Evolutionary conservation across 2,888 invertebrate genomes (phyloP).

Genomic region (Stenotaenia linearis): DNA sequence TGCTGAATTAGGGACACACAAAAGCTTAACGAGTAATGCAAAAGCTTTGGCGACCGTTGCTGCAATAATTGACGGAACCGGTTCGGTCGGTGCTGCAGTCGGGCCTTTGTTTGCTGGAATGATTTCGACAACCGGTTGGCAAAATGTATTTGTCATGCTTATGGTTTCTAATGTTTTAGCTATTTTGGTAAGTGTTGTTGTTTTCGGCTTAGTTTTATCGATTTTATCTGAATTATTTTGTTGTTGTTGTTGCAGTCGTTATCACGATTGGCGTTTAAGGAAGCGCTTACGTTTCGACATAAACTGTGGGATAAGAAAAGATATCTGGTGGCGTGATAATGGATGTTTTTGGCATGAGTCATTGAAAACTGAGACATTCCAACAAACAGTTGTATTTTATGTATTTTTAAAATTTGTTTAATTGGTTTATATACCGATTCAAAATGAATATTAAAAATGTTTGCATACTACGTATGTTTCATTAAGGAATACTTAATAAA

Average conservation of each 20-base stretch:
- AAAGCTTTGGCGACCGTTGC: constrained; percentile 94
- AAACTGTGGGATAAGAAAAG: constrained; percentile 28
- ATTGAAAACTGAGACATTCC: not conserved
- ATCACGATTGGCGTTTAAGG: not conserved
- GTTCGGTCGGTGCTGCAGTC: constrained; percentile 85
- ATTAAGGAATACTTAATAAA: too few relatives aligned
- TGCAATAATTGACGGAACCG: constrained; percentile 94
- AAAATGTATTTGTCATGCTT: constrained; percentile 83
- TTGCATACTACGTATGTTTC: not conserved
- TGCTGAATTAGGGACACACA: constrained; percentile 84
- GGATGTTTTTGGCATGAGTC: not conserved
- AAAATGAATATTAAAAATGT: not conserved
- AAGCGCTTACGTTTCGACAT: not conserved
- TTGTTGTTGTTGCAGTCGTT: not conserved
- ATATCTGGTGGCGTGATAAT: not conserved
- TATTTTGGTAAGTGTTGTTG: constrained; percentile 54
- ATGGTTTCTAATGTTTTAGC: constrained; percentile 75
- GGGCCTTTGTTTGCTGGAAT: constrained; percentile 85
- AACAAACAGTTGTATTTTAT: not conserved
- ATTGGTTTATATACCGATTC: not conserved
- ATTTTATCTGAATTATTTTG: not conserved
- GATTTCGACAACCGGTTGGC: constrained; percentile 69
- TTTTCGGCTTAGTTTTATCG: not conserved
- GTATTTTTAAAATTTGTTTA: not conserved
- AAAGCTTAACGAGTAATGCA: constrained; percentile 72